Evolutionary conservation across 2,888 invertebrate species (phyloP).

Genomic region (Drosophila mercatorum): DNA sequence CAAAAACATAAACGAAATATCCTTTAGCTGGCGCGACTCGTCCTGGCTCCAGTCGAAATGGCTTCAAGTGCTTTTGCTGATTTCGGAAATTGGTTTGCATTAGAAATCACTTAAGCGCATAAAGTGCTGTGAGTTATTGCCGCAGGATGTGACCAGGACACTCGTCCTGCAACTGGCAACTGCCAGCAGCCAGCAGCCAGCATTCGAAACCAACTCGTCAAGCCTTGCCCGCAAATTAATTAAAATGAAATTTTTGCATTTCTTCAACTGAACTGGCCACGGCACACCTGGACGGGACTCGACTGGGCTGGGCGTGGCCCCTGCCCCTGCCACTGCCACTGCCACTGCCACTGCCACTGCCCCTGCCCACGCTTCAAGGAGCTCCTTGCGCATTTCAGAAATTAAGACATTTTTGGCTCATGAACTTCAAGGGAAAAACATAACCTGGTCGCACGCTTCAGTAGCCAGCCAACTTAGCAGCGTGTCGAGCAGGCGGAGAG

Average conservation of each 20-base stretch:
- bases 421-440: constrained; percentile 67
- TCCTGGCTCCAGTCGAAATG: constrained; percentile 48
- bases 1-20: constrained; percentile 63
- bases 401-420: constrained; percentile 71
- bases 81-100: constrained; percentile 81
- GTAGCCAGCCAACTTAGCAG: constrained; percentile 5
- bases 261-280: constrained; percentile 7
- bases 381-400: constrained; percentile 53
- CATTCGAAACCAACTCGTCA: constrained; percentile 18
- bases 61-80: constrained; percentile 80
- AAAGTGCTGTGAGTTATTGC: constrained; percentile 79
- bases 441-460: constrained; percentile 49
- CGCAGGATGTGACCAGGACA: constrained; percentile 72
- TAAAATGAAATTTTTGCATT: constrained; percentile 46
- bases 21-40: constrained; percentile 55
- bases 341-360: background rate
- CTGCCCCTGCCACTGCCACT: background rate
- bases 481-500: background rate
- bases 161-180: constrained; percentile 11
- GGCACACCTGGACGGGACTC: background rate
- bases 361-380: background rate
- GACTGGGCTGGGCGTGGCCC: background rate
- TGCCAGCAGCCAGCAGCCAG: background rate
- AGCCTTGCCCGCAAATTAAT: constrained; percentile 64
- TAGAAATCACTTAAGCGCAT: constrained; percentile 81